A percentile compares a stretch with the other conserved stretches of the same genome.
phyloP scores from a whole-genome alignment of 1,140 invertebrate species.

The Drosophila malerkotliana region DNA sequence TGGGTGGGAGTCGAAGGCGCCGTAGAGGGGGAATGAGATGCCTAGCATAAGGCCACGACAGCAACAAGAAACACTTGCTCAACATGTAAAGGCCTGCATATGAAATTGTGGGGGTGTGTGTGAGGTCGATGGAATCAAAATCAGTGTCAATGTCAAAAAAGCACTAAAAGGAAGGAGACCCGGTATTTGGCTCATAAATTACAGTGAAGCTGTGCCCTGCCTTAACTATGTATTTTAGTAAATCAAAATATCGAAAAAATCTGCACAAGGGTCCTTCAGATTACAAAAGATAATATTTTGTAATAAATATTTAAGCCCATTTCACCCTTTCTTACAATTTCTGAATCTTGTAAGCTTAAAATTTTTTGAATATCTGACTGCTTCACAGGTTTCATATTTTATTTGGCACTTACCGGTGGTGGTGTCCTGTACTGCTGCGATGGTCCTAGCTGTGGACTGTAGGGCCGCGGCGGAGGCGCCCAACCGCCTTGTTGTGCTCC shows the following conservation, averaged over 20 bases:
- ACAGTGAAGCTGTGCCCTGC: no score
- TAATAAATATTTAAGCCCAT: no score
- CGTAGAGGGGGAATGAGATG: conserved; percentile 18
- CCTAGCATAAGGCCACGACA: conserved; percentile 45
- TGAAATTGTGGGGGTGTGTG: conserved; percentile 22
- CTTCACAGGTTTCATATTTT: neutral
- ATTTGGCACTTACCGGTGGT: conserved; percentile 63
- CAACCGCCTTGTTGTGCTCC: conserved; percentile 78
- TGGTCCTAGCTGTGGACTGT: conserved; percentile 80
- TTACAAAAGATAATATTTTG: no score
- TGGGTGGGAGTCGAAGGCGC: conserved; percentile 7
- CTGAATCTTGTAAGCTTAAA: no score
- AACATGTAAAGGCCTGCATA: conserved; percentile 19
- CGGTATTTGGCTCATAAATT: conserved; percentile 1
- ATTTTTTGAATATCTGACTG: neutral
- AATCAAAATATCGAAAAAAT: no score
- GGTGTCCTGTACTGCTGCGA: conserved; percentile 82
- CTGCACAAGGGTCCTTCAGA: no score
- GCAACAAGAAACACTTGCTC: conserved; percentile 19
- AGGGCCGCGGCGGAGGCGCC: conserved; percentile 80
- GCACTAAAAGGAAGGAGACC: conserved; percentile 24
- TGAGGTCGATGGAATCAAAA: conserved; percentile 59
- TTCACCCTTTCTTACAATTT: no score
- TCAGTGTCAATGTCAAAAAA: conserved; percentile 63
- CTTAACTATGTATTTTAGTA: no score